A percentile compares a stretch with the other conserved stretches of the same genome.
Conservation (phyloP, 2,113 vertebrate genomes). For the Sinocyclocheilus anophthalmus region DNA sequence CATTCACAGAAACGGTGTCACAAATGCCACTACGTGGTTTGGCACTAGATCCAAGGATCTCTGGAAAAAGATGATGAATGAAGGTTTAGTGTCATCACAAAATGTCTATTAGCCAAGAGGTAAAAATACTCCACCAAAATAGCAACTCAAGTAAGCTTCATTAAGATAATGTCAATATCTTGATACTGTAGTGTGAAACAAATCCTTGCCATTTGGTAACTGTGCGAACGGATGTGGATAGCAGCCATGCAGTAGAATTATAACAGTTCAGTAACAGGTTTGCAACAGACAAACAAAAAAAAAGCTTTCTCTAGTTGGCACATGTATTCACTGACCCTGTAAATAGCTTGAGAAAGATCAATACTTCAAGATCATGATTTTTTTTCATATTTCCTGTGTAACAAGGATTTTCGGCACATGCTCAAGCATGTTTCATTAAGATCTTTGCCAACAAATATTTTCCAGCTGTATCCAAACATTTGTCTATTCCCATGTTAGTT, state of each 20-base stretch:
- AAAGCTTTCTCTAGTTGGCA: slow-evolving; percentile 56
- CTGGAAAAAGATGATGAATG: not conserved
- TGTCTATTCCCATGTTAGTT: slow-evolving; percentile 13
- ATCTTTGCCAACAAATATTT: slow-evolving; percentile 40
- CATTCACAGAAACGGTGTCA: slow-evolving; percentile 59
- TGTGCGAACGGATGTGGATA: slow-evolving; percentile 42
- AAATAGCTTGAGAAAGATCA: slow-evolving; percentile 16
- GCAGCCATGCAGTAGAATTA: slow-evolving; percentile 64
- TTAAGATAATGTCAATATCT: slow-evolving; percentile 11
- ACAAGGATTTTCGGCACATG: slow-evolving; percentile 46
- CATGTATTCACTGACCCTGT: slow-evolving; percentile 66
- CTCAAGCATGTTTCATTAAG: slow-evolving; percentile 49
- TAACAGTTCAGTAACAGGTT: slow-evolving; percentile 51
- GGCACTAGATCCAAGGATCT: slow-evolving; percentile 64
- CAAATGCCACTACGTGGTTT: slow-evolving; percentile 64
- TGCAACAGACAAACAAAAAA: not conserved
- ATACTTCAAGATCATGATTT: slow-evolving; percentile 35
- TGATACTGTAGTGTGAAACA: slow-evolving; percentile 53
- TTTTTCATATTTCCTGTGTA: slow-evolving; percentile 60
- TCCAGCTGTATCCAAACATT: slow-evolving; percentile 1
- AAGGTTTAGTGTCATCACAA: slow-evolving; percentile 30
- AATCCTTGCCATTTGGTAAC: slow-evolving; percentile 28
- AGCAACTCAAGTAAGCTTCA: slow-evolving; percentile 27
- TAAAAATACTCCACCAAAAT: slow-evolving; percentile 21
- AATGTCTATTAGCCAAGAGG: not conserved